phyloP scores from a whole-genome alignment of 2,888 invertebrate species.

The Lasioglossum malachurum region DNA sequence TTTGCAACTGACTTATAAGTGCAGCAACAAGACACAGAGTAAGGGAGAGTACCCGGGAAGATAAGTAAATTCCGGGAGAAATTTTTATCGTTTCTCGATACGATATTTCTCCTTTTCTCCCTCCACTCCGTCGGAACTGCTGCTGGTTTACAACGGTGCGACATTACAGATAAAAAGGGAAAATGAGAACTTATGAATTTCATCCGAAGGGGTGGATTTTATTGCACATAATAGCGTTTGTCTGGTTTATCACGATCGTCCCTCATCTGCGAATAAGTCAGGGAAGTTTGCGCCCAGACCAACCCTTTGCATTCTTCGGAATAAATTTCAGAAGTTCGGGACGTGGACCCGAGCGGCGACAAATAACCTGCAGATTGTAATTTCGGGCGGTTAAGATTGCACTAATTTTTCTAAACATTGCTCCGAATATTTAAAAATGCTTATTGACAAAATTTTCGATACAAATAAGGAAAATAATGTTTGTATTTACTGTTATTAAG shows the following conservation, averaged over 20 bases:
- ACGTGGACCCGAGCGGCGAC: not conserved
- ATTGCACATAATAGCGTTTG: slow-evolving; percentile 33
- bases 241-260: slow-evolving; percentile 47
- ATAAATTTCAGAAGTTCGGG: slow-evolving; percentile 7
- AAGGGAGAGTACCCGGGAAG: not conserved
- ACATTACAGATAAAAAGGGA: slow-evolving; percentile 10
- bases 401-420: not conserved
- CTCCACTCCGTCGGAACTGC: not conserved
- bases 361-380: not conserved
- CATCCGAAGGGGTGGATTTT: slow-evolving; percentile 33
- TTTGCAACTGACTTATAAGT: slow-evolving; percentile 70
- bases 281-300: slow-evolving; percentile 6
- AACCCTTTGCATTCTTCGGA: slow-evolving; percentile 28
- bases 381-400: not conserved
- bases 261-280: slow-evolving; percentile 31
- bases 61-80: slow-evolving; percentile 16
- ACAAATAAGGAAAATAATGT: too few relatives aligned
- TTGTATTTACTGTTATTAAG: too few relatives aligned
- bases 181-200: slow-evolving; percentile 40
- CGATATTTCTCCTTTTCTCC: not conserved
- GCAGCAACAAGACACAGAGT: slow-evolving; percentile 55
- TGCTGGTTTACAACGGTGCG: slow-evolving; percentile 1
- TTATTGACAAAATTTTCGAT: too few relatives aligned
- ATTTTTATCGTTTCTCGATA: slow-evolving; percentile 21
- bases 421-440: not conserved